Base-by-base conservation (phyloP, 2,113 vertebrate genomes). In the Manacus vitellinus region DNA sequence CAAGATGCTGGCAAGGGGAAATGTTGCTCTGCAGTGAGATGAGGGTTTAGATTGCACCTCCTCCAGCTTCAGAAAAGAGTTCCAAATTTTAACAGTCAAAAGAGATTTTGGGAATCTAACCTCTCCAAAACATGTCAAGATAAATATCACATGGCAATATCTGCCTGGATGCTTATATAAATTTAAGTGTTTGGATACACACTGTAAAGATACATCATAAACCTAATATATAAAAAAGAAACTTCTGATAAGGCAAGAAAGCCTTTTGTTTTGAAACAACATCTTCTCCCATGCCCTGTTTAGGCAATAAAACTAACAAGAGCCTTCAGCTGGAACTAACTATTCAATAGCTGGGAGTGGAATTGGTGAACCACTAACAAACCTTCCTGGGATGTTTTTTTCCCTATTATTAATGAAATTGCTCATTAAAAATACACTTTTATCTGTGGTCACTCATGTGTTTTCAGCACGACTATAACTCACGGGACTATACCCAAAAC, bases 311-410 rank as follows among this genome's bases (percentile, higher is more conserved):
- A 93, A 86, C 61, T 56, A 67, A 1, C 0, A 7, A 78, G 68
- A 86, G 72, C 85, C 59, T 94, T 95, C 85, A 92, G 72, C 87
- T 6, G 19, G 89, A 96, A 89, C 85, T 78, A 94, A 93, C 67
- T 25, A 30, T 7, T 56, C 68, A 91, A 71, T 18, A 92, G 68
- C 79, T 90, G 72, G 68, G 61, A 93, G 47, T 52, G 39, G 55
- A 89, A 89, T 76, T 3, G 9, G 72, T 82, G 73, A 94, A 65
- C 44, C 44, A 81, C 80, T 88, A 95, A 86, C 17, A 8, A 94
- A 89, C 76, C 47, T 94, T 72, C 65, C 72, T 0, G 0, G 56
- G 61, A 44, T 1, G 2, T 55, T 62, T 85, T 93, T 88, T 84
- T 59, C 28, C 31, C 65, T 37, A 37, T 61, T 90, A 85, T 77